A percentile compares a stretch with the other conserved stretches of the same genome.
phyloP scores from a whole-genome alignment of 2,113 vertebrate genomes.

The Mesembrinibis cayennensis region DNA sequence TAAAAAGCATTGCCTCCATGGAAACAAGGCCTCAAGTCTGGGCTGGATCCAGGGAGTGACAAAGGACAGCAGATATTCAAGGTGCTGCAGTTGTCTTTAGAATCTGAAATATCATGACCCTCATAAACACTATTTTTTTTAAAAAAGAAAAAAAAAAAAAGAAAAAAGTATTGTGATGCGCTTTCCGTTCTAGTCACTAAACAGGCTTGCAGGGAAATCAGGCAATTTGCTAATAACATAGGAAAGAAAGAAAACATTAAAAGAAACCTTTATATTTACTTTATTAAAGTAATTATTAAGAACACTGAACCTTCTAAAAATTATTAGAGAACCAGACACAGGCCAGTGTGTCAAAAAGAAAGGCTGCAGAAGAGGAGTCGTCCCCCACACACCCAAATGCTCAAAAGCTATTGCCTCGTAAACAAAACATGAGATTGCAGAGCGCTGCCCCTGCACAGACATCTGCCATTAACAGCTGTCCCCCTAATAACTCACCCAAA shows the following conservation, averaged over 20 bases:
- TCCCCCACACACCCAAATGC: not conserved
- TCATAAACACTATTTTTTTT: not conserved
- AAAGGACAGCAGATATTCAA: conserved; percentile 44
- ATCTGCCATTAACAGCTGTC: conserved; percentile 33
- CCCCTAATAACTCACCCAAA: not conserved
- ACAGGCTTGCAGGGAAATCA: not conserved
- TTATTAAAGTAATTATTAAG: not conserved
- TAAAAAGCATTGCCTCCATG: conserved; percentile 52
- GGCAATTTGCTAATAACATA: not conserved
- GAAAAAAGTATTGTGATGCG: not conserved
- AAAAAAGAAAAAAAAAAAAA: not conserved
- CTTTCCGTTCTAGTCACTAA: not conserved
- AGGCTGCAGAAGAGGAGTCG: not conserved
- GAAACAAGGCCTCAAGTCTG: conserved; percentile 45
- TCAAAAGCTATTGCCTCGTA: not conserved
- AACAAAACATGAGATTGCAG: not conserved
- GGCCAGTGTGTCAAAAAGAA: not conserved
- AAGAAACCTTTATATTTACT: not conserved
- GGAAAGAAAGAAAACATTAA: not conserved
- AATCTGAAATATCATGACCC: not conserved
- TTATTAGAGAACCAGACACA: not conserved
- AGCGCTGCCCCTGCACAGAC: not conserved
- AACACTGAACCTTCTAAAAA: not conserved
- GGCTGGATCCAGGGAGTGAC: conserved; percentile 21
- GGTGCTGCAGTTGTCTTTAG: not conserved